Base-by-base conservation (phyloP, 1,140 invertebrate species). In the Acromyrmex heyeri region DNA sequence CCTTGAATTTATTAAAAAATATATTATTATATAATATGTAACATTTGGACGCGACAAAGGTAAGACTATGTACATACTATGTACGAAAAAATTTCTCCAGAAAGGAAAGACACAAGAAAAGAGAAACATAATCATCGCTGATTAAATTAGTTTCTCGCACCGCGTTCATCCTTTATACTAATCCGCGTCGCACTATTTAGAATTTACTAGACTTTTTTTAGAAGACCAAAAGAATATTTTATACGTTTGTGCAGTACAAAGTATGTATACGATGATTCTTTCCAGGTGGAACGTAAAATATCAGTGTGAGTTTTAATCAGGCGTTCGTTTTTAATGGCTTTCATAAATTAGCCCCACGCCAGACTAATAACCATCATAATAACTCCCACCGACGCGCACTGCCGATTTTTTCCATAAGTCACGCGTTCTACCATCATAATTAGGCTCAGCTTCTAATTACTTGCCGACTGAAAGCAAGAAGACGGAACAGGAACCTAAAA, bases 391-490 rank as follows among this genome's bases (percentile, higher is more conserved):
- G 21, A 67, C 59, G 70, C 62, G 87, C 48, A 27, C 86, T 81
- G 48, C 18, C 65, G 50, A 72, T 73, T 55, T 87, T 85, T 50
- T 67, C 81, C 50, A 85, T 61, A 73, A 65, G 70, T 83, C 50
- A 73, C 59, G 62, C 62, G 62, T 30, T 69, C 50, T 75, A 75
- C 24, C 79, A 48, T 34, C 27, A 64, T 69, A 86, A 86, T 86
- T 86, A 67, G 64, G 62, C 24, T 81, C 64, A 38, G 27, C 55
- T 83, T 61, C 38, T 83, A 83, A 83, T 83, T 83, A 75, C 55
- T 75, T 14, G 79, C 69, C 55, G 79, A 83, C 69, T 75, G 34
- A 50, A 48, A 27, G 55, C 14, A 61, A 61, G 57, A 73, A 73
- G 34, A 82, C 48, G 69, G 69, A 61, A 50, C 24, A 61, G 57